Percentiles rank a stretch among this genome's conserved stretches.
phyloP scores from a whole-genome alignment of 1,140 invertebrate genomes.

The Wasmannia auropunctata region DNA sequence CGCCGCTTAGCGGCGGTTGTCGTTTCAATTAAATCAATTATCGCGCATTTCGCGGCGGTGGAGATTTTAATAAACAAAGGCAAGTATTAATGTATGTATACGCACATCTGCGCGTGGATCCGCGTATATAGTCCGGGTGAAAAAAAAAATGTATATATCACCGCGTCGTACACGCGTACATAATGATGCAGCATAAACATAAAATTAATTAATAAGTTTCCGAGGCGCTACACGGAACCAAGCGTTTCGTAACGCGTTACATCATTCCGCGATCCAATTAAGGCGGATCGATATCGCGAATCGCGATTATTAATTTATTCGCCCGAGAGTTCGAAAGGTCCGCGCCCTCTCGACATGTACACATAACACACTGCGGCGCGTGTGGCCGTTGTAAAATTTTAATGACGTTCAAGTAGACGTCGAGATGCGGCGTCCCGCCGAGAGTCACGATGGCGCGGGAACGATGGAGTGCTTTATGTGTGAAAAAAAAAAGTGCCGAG shows the following conservation, averaged over 20 bases:
- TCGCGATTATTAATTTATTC: constrained; percentile 49
- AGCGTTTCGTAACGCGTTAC: constrained; percentile 1
- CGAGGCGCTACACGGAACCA: neutral
- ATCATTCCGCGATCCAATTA: constrained; percentile 44
- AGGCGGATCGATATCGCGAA: constrained; percentile 25
- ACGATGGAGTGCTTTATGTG: constrained; percentile 17
- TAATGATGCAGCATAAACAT: constrained; percentile 8
- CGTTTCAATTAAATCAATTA: constrained; percentile 54
- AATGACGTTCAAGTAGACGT: constrained; percentile 14
- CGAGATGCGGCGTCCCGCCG: neutral
- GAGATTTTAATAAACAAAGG: constrained; percentile 34
- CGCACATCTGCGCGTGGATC: neutral
- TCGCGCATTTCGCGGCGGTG: neutral
- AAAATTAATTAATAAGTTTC: constrained; percentile 54
- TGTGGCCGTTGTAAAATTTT: constrained; percentile 38
- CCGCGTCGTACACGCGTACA: neutral
- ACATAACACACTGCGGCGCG: too few relatives aligned
- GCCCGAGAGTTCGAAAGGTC: neutral
- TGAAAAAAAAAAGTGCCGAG: constrained; percentile 1
- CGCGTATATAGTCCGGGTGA: neutral
- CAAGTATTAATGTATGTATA: neutral
- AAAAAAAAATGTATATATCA: neutral
- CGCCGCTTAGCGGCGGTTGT: constrained; percentile 33
- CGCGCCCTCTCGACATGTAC: neutral
- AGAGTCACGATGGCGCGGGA: neutral